A percentile compares a stretch with the other conserved stretches of the same genome.
Evolutionary conservation across 2,888 invertebrate genomes (phyloP).

Genomic region (Cephus runcator): DNA sequence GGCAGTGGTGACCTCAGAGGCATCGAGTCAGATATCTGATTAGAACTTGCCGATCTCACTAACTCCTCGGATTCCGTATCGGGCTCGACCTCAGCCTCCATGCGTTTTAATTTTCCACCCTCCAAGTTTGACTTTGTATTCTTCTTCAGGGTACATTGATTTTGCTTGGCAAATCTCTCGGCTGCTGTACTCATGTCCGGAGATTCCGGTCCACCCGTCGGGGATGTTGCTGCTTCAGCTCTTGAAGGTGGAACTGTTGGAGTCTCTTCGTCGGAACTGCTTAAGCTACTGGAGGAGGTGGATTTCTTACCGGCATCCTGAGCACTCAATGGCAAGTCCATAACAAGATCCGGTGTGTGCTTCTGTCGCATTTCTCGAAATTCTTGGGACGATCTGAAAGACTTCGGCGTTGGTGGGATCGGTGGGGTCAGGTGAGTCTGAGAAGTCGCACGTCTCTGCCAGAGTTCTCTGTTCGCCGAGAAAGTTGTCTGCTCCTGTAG

Average conservation of each 20-base stretch:
- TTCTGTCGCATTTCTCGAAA: slow-evolving; percentile 67
- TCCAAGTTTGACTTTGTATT: slow-evolving; percentile 66
- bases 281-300: slow-evolving; percentile 60
- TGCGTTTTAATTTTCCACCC: slow-evolving; percentile 26
- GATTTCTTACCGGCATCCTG: slow-evolving; percentile 55
- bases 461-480: slow-evolving; percentile 70
- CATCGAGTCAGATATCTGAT: slow-evolving; percentile 47
- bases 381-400: slow-evolving; percentile 62
- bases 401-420: slow-evolving; percentile 57
- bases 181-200: slow-evolving; percentile 79
- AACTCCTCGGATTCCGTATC: slow-evolving; percentile 43
- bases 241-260: slow-evolving; percentile 10
- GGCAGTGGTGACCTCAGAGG: slow-evolving; percentile 68
- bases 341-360: slow-evolving; percentile 83
- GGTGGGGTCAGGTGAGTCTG: slow-evolving; percentile 63
- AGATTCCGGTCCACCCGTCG: slow-evolving; percentile 67
- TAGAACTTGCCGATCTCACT: slow-evolving; percentile 55
- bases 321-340: slow-evolving; percentile 78
- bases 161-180: slow-evolving; percentile 82
- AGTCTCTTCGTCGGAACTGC: slow-evolving; percentile 53
- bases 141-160: slow-evolving; percentile 82
- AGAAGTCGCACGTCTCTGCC: slow-evolving; percentile 72
- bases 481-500: slow-evolving; percentile 57
- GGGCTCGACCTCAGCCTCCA: slow-evolving; percentile 39
- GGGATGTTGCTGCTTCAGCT: slow-evolving; percentile 59